These are phyloP conservation scores for Coleophora flavipennella DNA, from an alignment of 2,888 invertebrate genomes.

Conservation along the genomic window DNA sequence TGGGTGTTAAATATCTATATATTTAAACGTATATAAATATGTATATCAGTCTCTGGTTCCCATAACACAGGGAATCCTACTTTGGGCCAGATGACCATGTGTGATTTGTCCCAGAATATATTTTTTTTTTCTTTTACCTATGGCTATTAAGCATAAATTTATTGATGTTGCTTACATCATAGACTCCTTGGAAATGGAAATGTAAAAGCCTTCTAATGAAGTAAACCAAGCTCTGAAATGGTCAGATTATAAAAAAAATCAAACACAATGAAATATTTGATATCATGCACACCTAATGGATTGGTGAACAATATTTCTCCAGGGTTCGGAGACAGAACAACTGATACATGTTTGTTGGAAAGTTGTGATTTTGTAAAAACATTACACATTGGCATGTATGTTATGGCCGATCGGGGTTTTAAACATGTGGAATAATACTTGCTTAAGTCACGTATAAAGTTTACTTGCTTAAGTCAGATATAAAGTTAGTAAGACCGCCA, in stretches of 20 bases:
- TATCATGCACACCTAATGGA: conserved; percentile 18
- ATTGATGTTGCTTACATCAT: conserved; percentile 25
- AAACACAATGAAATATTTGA: no score
- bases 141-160: no score
- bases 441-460: conserved; percentile 2
- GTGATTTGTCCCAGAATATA: no score
- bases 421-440: conserved; percentile 15
- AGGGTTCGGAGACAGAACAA: conserved; percentile 15
- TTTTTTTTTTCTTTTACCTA: conserved; percentile 14
- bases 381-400: conserved; percentile 9
- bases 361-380: conserved; percentile 12
- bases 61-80: no score
- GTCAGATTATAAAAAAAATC: conserved; percentile 29
- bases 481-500: conserved; percentile 16
- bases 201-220: conserved; percentile 27
- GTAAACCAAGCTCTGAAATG: conserved; percentile 26
- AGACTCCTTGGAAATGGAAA: conserved; percentile 30
- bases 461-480: no score
- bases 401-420: no score
- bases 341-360: conserved; percentile 12
- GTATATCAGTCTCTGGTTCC: no score
- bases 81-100: no score
- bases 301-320: conserved; percentile 17
- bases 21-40: no score
- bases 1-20: no score